Percentiles rank a stretch among this genome's conserved stretches.
phyloP scores from a whole-genome alignment of 2,113 vertebrate species.

The Spheniscus mendiculus region DNA sequence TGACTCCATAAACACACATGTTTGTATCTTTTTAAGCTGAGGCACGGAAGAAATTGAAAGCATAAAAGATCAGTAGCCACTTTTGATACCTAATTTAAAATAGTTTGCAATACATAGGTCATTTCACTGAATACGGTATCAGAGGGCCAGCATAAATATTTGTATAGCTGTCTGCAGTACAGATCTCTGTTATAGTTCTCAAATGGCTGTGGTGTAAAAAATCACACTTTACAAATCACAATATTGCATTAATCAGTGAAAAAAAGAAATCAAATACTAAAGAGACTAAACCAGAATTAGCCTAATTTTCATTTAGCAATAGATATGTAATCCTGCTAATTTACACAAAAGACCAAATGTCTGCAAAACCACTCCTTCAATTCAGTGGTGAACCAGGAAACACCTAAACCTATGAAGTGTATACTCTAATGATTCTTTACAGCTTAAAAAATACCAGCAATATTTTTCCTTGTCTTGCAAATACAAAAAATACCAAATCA shows the following conservation, averaged over 20 bases:
- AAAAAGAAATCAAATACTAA: background rate
- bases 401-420: background rate
- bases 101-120: background rate
- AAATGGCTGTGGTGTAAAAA: background rate
- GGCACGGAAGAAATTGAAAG: background rate
- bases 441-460: background rate
- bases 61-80: background rate
- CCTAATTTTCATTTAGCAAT: background rate
- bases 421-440: background rate
- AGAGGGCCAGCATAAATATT: background rate
- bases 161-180: background rate
- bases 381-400: background rate
- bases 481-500: background rate
- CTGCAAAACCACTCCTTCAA: background rate
- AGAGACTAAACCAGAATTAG: background rate
- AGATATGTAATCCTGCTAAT: background rate
- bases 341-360: background rate
- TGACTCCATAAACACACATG: background rate
- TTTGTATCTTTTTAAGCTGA: background rate
- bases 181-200: background rate
- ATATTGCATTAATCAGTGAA: background rate
- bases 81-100: background rate
- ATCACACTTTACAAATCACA: background rate
- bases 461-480: background rate
- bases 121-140: background rate